Conservation (phyloP, 2,113 vertebrate species). For the Alouatta palliata region DNA sequence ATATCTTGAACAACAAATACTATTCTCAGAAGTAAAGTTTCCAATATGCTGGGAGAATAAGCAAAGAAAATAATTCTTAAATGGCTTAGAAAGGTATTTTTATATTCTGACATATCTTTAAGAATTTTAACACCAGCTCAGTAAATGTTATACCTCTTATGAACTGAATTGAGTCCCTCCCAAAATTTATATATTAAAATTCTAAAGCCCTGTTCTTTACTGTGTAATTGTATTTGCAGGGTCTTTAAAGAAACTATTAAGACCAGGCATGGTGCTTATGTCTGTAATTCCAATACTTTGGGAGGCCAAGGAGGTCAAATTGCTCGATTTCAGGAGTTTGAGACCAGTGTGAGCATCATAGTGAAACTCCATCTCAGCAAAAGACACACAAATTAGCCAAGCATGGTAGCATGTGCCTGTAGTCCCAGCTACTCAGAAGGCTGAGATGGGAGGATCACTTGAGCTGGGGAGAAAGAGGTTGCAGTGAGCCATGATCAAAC, state of each 20-base stretch:
- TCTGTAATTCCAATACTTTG: too few species aligned
- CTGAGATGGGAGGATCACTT: too few species aligned
- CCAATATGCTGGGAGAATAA: background rate
- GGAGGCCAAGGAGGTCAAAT: too few species aligned
- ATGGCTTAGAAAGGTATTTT: background rate
- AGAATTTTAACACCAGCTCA: background rate
- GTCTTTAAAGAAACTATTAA: background rate
- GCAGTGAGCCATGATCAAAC: too few species aligned
- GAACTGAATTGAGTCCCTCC: background rate
- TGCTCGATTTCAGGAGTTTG: too few species aligned
- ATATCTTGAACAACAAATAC: background rate
- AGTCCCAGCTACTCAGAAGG: too few species aligned
- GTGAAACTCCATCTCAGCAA: too few species aligned
- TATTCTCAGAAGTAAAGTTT: background rate
- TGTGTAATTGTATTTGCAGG: background rate
- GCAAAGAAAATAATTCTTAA: background rate
- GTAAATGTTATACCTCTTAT: background rate
- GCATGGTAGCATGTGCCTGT: too few species aligned
- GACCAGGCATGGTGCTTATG: too few species aligned
- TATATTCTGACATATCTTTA: background rate
- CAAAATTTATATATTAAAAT: background rate
- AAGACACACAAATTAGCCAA: too few species aligned
- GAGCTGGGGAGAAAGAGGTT: too few species aligned
- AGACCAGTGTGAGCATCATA: too few species aligned
- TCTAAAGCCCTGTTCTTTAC: background rate